Evolutionary conservation across 2,797 vertebrate species (phyloP), one percentile per base, ranked within the genome.

Genomic region (Gadopsis bispinosus): DNA sequence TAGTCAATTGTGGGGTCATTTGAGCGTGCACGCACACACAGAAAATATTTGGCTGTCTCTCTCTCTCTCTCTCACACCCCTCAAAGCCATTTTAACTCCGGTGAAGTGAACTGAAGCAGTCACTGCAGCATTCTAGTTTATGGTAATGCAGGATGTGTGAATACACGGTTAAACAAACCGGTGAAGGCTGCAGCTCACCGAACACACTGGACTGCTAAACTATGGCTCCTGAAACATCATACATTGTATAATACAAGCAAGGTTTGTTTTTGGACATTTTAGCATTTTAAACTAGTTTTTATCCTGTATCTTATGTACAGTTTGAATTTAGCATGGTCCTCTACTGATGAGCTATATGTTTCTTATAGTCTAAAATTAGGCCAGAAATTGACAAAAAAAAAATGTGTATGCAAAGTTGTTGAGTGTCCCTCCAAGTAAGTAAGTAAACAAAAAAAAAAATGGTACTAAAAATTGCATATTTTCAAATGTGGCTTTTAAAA

Each of bases 131-230:
- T 80, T 60, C 31, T 7, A 64, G 39, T 62, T 66, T 63, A 66
- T 70, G 59, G 61, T 64, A 48, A 77, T 43, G 45, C 63, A 56
- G 33, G 37, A 48, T 55, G 68, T 73, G 65, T 79, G 72, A 72
- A 81, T 64, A 73, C 50, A 77, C 69, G 65, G 74, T 87, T 78
- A 79, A 83, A 75, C 79, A 84, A 80, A 69, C 64, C 79, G 73
- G 79, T 78, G 75, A 68, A 58, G 43, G 55, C 39, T 72, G 50
- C 74, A 19, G 60, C 65, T 58, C 58, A 29, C 2, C 20, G 3
- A 43, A 64, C 35, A 16, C 5, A 60, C 76, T 9, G 67, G 58
- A 26, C 31, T 4, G 11, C 47, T 12, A 10, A 70, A 58, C 39
- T 35, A 58, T 10, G 11, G 50, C 61, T 51, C 54, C 59, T 66